Evolutionary conservation across 2,888 invertebrate genomes (phyloP), one percentile per base, ranked within the genome.

Genomic region (Xanthia togata): DNA sequence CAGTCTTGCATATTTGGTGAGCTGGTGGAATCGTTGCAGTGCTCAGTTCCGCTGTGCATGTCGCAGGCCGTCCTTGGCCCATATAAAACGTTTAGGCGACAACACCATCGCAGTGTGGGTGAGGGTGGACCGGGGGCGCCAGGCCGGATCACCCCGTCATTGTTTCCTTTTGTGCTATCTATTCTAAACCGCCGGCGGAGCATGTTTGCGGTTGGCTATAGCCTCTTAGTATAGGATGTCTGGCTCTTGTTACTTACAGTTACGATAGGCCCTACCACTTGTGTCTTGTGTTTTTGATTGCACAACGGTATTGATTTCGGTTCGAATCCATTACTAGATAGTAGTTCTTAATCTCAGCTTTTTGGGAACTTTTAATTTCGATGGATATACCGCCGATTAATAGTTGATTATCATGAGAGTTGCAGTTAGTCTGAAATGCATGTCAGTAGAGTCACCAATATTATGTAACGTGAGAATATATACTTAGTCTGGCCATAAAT

Each of bases 51-150:
- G 88, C 84, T 88, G 87, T 91, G 91, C 92, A 92, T 89, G 88
- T 90, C 88, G 87, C 87, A 83, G 81, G 87, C 82, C 89, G 94
- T 90, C 95, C 96, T 95, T 95, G 95, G 93, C 95, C 95, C 93
- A 94, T 92, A 94, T 95, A 93, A 93, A 94, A 93, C 93, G 93
- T 94, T 94, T 93, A 94, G 93, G 89, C 89, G 91, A 92, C 91
- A 90, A 90, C 88, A 85, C 87, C 80, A 86, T 84, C 87, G 81
- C 82, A 87, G 87, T 89, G 88, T 89, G 87, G 88, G 91, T 90
- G 88, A 88, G 89, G 86, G 85, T 78, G 84, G 88, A 50, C 80
- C 12, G 89, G 90, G 87, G 88, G 87, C 60, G 81, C 81, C 77
- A 90, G 90, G 93, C 92, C 90, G 92, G 91, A 90, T 93, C 93